These are phyloP conservation scores for Colostygia pectinataria DNA, from an alignment of 2,888 invertebrate genomes.

Conservation along the genomic window DNA sequence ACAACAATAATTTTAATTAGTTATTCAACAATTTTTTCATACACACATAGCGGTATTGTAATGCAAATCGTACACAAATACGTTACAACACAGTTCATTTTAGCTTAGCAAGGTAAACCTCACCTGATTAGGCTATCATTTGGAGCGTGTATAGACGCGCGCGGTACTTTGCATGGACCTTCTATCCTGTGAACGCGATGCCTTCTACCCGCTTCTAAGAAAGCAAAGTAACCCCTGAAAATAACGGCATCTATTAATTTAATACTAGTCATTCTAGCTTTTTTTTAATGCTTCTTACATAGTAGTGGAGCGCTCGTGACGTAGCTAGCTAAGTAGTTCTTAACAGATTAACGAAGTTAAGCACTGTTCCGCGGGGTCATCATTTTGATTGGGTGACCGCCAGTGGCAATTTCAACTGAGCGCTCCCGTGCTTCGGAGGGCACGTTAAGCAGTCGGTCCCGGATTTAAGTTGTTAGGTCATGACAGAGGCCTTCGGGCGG, in stretches of 20 bases:
- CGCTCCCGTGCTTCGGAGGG: too few relatives aligned
- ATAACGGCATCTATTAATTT: not conserved
- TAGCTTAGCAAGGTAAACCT: conserved; percentile 24
- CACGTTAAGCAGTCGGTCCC: too few relatives aligned
- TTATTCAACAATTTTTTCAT: conserved; percentile 43
- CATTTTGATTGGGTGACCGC: too few relatives aligned
- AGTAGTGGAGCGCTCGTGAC: too few relatives aligned
- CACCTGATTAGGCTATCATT: conserved; percentile 88
- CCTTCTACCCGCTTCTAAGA: conserved; percentile 90
- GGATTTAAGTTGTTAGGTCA: too few relatives aligned
- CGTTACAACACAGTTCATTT: conserved; percentile 27
- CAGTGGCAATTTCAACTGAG: too few relatives aligned
- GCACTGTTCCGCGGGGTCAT: too few relatives aligned
- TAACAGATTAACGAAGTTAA: too few relatives aligned
- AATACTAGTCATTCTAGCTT: not conserved
- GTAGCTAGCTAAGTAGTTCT: too few relatives aligned
- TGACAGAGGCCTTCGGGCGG: too few relatives aligned
- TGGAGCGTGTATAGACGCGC: conserved; percentile 85
- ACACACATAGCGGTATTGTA: conserved; percentile 40
- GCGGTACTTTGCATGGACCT: conserved; percentile 79
- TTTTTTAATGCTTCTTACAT: too few relatives aligned
- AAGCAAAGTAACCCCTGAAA: conserved; percentile 92
- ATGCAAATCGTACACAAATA: conserved; percentile 48
- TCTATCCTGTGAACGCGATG: conserved; percentile 86
- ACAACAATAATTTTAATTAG: conserved; percentile 33